Evolutionary conservation across 1,140 invertebrate species (phyloP).

Genomic region (Phocides pigmalion): DNA sequence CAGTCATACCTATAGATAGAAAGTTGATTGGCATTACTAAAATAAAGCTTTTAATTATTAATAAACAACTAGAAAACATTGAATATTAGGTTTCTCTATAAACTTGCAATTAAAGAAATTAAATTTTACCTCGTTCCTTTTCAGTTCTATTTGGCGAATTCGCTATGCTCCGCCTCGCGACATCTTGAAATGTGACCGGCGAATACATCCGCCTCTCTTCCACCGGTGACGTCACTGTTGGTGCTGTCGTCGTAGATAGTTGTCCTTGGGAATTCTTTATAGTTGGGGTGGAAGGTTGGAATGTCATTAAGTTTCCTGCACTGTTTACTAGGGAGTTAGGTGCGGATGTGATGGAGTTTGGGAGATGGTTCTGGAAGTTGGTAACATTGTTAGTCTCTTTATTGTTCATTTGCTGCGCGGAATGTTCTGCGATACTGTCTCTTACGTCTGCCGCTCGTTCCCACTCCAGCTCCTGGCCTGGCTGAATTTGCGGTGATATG

Average conservation of each 20-base stretch:
- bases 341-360: conserved; percentile 51
- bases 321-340: conserved; percentile 53
- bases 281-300: conserved; percentile 45
- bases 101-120: conserved; percentile 7
- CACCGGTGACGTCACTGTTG: conserved; percentile 63
- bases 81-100: too few relatives aligned
- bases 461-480: conserved; percentile 70
- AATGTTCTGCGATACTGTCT: conserved; percentile 72
- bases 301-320: conserved; percentile 46
- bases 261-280: conserved; percentile 36
- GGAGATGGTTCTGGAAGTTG: conserved; percentile 33
- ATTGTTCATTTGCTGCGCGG: conserved; percentile 63
- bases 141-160: conserved; percentile 87
- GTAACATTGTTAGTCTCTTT: conserved; percentile 65
- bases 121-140: conserved; percentile 58
- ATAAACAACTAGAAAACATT: too few relatives aligned
- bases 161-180: conserved; percentile 89
- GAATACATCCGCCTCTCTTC: conserved; percentile 90
- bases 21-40: too few relatives aligned
- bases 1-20: too few relatives aligned
- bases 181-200: conserved; percentile 93
- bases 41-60: too few relatives aligned
- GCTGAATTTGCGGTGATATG: conserved; percentile 69
- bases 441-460: conserved; percentile 70
- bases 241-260: conserved; percentile 51